Base-by-base conservation (phyloP, 2,113 vertebrate species). In the Lepisosteus oculatus region DNA sequence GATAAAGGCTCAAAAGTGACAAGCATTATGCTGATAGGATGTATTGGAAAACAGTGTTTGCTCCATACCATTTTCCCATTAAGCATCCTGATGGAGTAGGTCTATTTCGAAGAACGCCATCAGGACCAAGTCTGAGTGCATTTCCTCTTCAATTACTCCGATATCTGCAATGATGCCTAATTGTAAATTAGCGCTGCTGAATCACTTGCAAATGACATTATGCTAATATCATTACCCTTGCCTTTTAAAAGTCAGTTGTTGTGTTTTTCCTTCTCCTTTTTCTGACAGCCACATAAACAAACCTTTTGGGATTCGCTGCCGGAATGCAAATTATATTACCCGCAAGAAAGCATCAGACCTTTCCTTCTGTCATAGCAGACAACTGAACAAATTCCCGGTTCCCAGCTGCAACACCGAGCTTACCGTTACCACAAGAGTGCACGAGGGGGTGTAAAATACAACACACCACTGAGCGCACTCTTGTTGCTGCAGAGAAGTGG, bases 151-250 rank as follows among this genome's bases (percentile, higher is more conserved):
- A 72, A 67, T 78, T 69, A 67, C 45, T 72, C 67, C 45, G 65
- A 63, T 43, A 43, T 68, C 70, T 77, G 68, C 74, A 70, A 67
- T 44, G 56, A 65, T 67, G 74, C 70, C 71, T 77, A 76, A 76
- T 76, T 72, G 68, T 69, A 72, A 79, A 80, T 80, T 80, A 80
- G 79, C 73, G 61, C 61, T 65, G 68, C 57, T 45, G 72, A 74
- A 77, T 78, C 44, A 54, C 69, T 74, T 70, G 57, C 72, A 68
- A 77, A 80, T 80, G 68, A 66, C 72, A 76, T 79, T 77, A 82
- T 74, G 77, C 73, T 77, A 75, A 80, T 75, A 78, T 61, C 65
- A 74, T 82, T 80, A 77, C 72, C 80, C 78, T 54, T 72, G 78
- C 69, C 63, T 68, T 80, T 64, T 51, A 71, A 67, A 76, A 78